phyloP scores from a whole-genome alignment of 2,888 invertebrate genomes.

The Julus scanicus region DNA sequence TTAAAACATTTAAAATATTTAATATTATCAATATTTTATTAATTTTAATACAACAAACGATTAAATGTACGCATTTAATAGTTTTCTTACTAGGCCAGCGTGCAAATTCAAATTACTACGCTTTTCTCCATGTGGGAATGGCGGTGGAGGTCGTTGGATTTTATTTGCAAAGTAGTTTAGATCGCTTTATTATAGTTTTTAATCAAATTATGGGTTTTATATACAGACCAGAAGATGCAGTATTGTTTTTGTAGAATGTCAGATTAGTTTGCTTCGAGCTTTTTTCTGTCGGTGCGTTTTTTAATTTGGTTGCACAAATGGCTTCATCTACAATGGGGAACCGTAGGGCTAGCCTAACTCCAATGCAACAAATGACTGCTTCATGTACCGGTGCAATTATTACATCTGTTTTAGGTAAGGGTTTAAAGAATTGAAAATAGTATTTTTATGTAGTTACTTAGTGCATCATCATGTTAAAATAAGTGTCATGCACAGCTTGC shows the following conservation, averaged over 20 bases:
- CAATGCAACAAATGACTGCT: constrained; percentile 84
- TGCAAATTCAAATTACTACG: background rate
- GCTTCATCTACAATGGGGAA: background rate
- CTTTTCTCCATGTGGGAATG: constrained; percentile 44
- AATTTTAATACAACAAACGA: background rate
- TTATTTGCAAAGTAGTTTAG: background rate
- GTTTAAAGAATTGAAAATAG: background rate
- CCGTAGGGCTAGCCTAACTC: constrained; percentile 67
- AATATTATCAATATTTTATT: background rate
- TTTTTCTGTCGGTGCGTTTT: background rate
- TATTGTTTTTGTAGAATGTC: background rate
- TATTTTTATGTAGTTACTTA: background rate
- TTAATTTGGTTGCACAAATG: background rate
- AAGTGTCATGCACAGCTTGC: background rate
- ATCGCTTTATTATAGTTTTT: background rate
- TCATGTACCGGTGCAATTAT: constrained; percentile 89
- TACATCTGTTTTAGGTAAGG: constrained; percentile 86
- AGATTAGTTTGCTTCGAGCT: background rate
- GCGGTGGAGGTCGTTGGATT: background rate
- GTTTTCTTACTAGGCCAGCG: background rate
- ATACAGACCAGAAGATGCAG: background rate
- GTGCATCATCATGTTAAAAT: background rate
- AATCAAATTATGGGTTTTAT: background rate
- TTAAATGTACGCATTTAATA: no score
- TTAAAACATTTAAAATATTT: no score